Evolutionary conservation across 2,888 invertebrate species (phyloP), one percentile per base, ranked within the genome.

Genomic region (Epicampocera succincta): DNA sequence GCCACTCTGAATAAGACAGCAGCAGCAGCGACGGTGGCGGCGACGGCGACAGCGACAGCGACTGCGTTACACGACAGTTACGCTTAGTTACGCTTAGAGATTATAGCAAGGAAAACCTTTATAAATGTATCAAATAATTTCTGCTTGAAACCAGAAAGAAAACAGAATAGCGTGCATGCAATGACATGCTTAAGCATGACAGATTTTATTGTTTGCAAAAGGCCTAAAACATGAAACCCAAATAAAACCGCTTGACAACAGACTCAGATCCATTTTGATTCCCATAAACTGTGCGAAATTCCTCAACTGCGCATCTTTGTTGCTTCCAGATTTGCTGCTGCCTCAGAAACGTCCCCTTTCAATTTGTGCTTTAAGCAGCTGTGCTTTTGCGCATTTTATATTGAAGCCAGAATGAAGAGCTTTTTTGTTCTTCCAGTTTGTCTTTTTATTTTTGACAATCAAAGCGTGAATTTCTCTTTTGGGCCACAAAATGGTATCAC

Each of bases 271-370:
- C 68, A 48, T 56, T 46, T 6, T 11, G 44, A 21, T 63, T 73
- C 46, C 48, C 60, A 63, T 56, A 56, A 58, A 50, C 0, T 58
- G 25, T 73, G 77, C 77, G 40, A 81, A 81, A 81, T 77, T 81
- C 81, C 56, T 77, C 52, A 81, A 81, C 63, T 73, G 81, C 81
- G 81, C 81, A 81, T 73, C 73, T 68, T 50, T 48, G n/a, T n/a
- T 21, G 19, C 13, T n/a, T 56, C 21, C 21, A 58, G 11, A n/a
- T 42, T 40, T 58, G 3, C 44, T 77, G 3, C 38, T 54, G 11
- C 38, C 40, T 33, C 25, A 15, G 11, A 52, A 71, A 40, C 38
- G 15, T 60, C 44, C 44, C 25, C 19, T 72, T 54, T 65, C 15
- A 9, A 46, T 46, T 44, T 25, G 12, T 44, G 42, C 25, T 63